Conservation (phyloP, 2,113 vertebrate genomes). For the Pelodiscus sinensis region DNA sequence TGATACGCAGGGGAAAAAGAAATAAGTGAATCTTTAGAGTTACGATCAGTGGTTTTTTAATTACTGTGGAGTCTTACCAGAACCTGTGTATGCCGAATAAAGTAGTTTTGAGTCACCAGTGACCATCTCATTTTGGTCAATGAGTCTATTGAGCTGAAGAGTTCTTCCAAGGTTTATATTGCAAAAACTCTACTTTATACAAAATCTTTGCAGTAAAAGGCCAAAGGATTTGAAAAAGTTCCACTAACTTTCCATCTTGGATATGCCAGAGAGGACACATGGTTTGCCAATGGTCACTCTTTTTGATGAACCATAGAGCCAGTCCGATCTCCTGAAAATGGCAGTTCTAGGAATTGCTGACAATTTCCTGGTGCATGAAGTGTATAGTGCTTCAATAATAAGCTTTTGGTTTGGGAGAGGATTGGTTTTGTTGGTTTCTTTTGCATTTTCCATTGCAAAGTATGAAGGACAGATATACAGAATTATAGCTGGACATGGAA, state of each 20-base stretch:
- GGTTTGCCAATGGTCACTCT: neutral
- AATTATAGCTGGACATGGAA: neutral
- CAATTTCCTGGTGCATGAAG: neutral
- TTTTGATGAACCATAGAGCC: neutral
- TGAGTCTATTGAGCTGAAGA: neutral
- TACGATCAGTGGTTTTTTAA: neutral
- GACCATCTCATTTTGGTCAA: neutral
- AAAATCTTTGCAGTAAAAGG: neutral
- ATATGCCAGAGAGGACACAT: neutral
- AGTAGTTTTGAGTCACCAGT: neutral
- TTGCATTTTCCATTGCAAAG: neutral
- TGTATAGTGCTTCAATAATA: neutral
- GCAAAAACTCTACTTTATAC: neutral
- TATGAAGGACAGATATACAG: neutral
- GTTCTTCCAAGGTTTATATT: neutral
- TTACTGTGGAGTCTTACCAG: neutral
- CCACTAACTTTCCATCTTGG: neutral
- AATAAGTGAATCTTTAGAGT: neutral
- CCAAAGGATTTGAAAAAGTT: neutral
- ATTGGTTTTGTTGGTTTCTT: neutral
- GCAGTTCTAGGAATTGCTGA: neutral
- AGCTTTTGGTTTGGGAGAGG: neutral
- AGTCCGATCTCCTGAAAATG: neutral
- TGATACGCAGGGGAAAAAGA: neutral
- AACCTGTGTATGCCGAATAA: neutral